Conservation (phyloP, 2,888 invertebrate species). For the Drosophila nr. perissopoda region DNA sequence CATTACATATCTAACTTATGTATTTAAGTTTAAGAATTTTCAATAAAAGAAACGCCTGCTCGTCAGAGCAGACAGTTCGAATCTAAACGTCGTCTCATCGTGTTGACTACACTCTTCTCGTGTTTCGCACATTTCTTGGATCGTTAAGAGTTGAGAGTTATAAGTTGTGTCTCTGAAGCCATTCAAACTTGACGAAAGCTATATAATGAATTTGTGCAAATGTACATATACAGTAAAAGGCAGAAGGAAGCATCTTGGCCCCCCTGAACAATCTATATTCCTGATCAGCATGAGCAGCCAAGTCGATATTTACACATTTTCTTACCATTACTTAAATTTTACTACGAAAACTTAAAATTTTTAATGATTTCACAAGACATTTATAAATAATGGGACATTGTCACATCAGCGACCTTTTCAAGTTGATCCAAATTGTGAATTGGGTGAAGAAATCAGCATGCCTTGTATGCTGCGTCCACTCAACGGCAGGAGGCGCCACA, state of each 20-base stretch:
- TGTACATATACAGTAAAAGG: background rate
- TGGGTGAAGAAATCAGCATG: too few relatives aligned
- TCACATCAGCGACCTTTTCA: constrained; percentile 8
- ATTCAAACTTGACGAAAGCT: background rate
- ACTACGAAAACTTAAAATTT: background rate
- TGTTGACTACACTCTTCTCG: background rate
- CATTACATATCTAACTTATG: background rate
- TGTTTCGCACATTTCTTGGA: background rate
- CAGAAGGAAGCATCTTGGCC: background rate
- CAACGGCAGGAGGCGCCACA: background rate
- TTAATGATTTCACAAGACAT: background rate
- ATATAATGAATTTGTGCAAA: background rate
- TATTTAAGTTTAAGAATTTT: background rate
- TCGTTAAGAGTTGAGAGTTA: too few relatives aligned
- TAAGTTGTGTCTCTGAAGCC: background rate
- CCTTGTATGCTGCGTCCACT: background rate
- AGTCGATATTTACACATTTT: background rate
- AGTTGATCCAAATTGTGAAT: too few relatives aligned
- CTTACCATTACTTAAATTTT: background rate
- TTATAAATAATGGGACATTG: background rate
- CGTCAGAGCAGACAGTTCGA: background rate
- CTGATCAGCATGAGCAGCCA: background rate
- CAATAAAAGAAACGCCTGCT: background rate
- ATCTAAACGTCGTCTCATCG: background rate
- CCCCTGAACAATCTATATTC: background rate